Conservation (phyloP, 2,888 invertebrate species). For the Dolomedes plantarius region DNA sequence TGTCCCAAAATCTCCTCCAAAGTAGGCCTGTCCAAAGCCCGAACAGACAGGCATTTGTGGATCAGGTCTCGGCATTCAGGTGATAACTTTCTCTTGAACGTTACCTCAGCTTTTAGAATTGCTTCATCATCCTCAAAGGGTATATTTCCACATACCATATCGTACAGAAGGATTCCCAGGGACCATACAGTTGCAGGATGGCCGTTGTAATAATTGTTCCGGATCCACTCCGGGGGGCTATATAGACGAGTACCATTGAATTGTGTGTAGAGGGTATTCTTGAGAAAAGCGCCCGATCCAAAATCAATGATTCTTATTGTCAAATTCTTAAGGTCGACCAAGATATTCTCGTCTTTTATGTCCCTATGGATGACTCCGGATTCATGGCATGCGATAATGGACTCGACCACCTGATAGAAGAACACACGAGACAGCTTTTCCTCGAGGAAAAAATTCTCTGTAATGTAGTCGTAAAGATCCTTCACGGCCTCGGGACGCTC, state of each 20-base stretch:
- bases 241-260: slow-evolving; percentile 83
- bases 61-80: slow-evolving; percentile 80
- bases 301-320: slow-evolving; percentile 81
- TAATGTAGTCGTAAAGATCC: slow-evolving; percentile 82
- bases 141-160: slow-evolving; percentile 83
- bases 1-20: slow-evolving; percentile 79
- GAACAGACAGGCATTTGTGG: slow-evolving; percentile 79
- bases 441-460: slow-evolving; percentile 79
- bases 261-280: slow-evolving; percentile 80
- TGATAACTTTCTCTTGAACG: too few relatives aligned
- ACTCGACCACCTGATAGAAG: too few relatives aligned
- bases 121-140: too few relatives aligned
- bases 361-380: too few relatives aligned
- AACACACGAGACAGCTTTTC: slow-evolving; percentile 79
- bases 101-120: too few relatives aligned
- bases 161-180: slow-evolving; percentile 81
- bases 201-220: slow-evolving; percentile 79
- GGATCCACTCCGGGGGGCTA: slow-evolving; percentile 82
- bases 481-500: too few relatives aligned
- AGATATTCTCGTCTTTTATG: too few relatives aligned
- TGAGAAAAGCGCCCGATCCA: slow-evolving; percentile 81
- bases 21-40: slow-evolving; percentile 79
- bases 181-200: slow-evolving; percentile 82
- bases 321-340: slow-evolving; percentile 79
- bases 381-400: too few relatives aligned